Evolutionary conservation across 2,797 vertebrate species (phyloP), one percentile per base, ranked within the genome.

Genomic region (Linurgus olivaceus): DNA sequence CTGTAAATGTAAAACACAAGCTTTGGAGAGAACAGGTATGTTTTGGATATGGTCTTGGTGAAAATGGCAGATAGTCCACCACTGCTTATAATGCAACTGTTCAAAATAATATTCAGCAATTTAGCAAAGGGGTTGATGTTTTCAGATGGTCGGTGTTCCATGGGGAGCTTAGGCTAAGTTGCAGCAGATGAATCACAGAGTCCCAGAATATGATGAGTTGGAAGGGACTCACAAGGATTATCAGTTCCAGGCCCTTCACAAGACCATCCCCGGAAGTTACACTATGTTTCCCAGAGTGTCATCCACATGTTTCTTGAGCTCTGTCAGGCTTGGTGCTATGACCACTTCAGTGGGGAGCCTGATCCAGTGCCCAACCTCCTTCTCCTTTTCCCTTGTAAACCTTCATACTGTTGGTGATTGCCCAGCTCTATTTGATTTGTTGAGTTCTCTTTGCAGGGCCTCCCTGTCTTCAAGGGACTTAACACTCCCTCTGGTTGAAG

Each of bases 321-420:
- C 37, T 85, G 5, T 1, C 45, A 38, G 54, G 38, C 13, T 38
- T 67, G n/a, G 6, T 85, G 47, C 24, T 85, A 16, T 24, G 28
- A 33, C 19, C 24, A 11, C 23, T 59, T 13, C 24, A 4, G 6
- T 17, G 16, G 13, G 23, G n/a, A 67, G 38, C 31, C 44, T 67
- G 18, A 18, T 33, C 38, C 15, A 85, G 4, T 24, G 33, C 10
- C 28, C n/a, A 52, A 0, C 5, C 38, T n/a, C 8, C 2, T 23
- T 67, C 11, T 58, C 31, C 6, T 38, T 37, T 37, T 37, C 37
- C 37, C 37, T 37, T 37, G 37, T 37, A 37, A 11, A 37, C 11
- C 37, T 37, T 37, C 37, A 37, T 12, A 37, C 37, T 37, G 37
- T 37, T 37, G 37, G 37, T 37, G 37, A 37, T 37, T 37, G 37